A percentile compares a stretch with the other conserved stretches of the same genome.
phyloP scores from a whole-genome alignment of 2,113 vertebrate species.

The Progne subis region DNA sequence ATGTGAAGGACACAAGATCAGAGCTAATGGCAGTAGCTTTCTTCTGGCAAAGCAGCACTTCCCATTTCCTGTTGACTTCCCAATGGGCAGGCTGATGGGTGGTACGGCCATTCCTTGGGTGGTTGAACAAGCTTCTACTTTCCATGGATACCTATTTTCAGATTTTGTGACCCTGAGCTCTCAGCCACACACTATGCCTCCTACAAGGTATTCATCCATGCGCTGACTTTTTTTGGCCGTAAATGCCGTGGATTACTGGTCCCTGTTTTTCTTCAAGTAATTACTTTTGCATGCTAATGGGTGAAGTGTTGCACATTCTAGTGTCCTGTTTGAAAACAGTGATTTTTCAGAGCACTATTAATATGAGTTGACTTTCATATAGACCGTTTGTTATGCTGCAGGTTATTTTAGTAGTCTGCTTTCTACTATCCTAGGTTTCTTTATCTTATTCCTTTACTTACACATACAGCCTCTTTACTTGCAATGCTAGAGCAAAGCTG shows the following conservation, averaged over 20 bases:
- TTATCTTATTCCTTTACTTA: neutral
- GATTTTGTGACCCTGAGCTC: neutral
- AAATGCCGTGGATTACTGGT: neutral
- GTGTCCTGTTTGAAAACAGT: neutral
- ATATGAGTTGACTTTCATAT: neutral
- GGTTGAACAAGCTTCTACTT: neutral
- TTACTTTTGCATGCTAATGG: neutral
- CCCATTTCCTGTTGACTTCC: neutral
- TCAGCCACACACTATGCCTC: neutral
- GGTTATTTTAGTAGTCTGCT: neutral
- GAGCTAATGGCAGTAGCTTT: neutral
- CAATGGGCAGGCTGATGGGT: neutral
- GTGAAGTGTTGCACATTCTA: neutral
- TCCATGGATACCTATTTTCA: neutral
- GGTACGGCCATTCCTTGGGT: rapidly evolving
- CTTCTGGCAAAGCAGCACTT: neutral
- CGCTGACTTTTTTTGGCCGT: neutral
- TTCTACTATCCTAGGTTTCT: neutral
- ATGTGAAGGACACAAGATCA: neutral
- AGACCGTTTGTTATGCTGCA: neutral
- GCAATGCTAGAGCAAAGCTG: neutral
- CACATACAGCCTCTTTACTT: neutral
- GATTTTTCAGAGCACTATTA: neutral
- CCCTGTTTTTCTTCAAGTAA: neutral
- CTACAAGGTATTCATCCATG: neutral